phyloP scores from a whole-genome alignment of 2,797 vertebrate species.

The Sebastes matsubarae region DNA sequence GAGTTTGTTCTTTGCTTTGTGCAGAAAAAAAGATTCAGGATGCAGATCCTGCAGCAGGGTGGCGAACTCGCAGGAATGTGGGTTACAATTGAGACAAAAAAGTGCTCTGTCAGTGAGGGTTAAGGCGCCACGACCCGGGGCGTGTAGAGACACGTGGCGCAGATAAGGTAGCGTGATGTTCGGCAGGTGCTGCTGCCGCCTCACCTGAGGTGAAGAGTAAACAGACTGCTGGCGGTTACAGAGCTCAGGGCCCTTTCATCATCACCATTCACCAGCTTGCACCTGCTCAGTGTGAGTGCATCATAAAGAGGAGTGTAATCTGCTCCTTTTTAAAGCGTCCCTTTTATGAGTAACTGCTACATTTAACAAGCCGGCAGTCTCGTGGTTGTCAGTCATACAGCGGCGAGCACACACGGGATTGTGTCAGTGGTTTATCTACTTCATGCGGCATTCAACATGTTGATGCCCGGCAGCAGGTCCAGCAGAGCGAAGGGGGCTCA shows the following conservation, averaged over 20 bases:
- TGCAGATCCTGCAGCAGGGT: slow-evolving; percentile 4
- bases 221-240: slow-evolving; percentile 71
- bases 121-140: slow-evolving; percentile 21
- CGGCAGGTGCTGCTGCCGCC: slow-evolving; percentile 79
- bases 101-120: neutral
- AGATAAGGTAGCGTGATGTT: slow-evolving; percentile 67
- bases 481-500: slow-evolving; percentile 33
- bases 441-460: slow-evolving; percentile 29
- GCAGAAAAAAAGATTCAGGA: slow-evolving; percentile 30
- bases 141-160: slow-evolving; percentile 79
- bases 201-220: slow-evolving; percentile 80
- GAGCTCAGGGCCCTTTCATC: slow-evolving; percentile 66
- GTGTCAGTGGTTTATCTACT: neutral
- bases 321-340: slow-evolving; percentile 36
- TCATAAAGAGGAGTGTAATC: slow-evolving; percentile 68
- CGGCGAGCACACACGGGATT: neutral
- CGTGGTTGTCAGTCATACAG: slow-evolving; percentile 10
- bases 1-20: slow-evolving; percentile 73
- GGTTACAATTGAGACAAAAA: slow-evolving; percentile 6
- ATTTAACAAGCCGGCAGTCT: slow-evolving; percentile 55
- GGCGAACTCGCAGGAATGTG: neutral
- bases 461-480: slow-evolving; percentile 44
- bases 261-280: slow-evolving; percentile 61
- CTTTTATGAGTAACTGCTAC: slow-evolving; percentile 63
- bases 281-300: slow-evolving; percentile 67